These are phyloP conservation scores for Harpalus rufipes DNA, from an alignment of 2,888 invertebrate species.

Conservation along the genomic window DNA sequence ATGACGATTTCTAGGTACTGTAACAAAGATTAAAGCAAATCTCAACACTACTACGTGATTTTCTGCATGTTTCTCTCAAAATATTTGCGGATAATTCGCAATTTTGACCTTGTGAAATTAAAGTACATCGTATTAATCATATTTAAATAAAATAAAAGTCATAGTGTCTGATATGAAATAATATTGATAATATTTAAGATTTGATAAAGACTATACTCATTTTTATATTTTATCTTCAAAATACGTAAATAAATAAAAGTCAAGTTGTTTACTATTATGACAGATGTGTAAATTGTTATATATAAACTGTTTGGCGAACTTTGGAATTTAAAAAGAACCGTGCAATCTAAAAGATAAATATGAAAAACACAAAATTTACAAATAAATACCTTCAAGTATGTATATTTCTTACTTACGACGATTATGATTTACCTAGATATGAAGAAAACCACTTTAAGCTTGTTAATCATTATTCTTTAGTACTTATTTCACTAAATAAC, in stretches of 20 bases:
- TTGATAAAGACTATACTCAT: conserved; percentile 25
- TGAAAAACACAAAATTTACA: neutral
- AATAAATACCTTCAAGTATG: neutral
- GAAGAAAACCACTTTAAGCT: too few relatives aligned
- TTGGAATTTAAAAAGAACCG: neutral
- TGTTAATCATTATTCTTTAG: too few relatives aligned
- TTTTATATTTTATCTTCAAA: neutral
- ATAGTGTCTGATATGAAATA: conserved; percentile 2
- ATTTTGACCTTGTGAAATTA: conserved; percentile 9
- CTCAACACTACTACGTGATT: conserved; percentile 26
- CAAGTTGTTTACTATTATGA: neutral
- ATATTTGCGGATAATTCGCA: conserved; percentile 23
- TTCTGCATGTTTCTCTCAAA: conserved; percentile 18
- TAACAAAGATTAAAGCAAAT: conserved; percentile 18
- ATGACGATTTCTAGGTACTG: neutral
- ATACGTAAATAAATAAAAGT: neutral
- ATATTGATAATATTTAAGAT: conserved; percentile 1
- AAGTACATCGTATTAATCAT: conserved; percentile 22
- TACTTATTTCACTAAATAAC: too few relatives aligned
- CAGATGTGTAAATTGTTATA: neutral
- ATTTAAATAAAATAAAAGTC: conserved; percentile 17
- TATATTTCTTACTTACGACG: too few relatives aligned
- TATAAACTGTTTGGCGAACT: neutral
- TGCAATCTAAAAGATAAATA: neutral
- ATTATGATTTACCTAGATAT: too few relatives aligned